These are phyloP conservation scores for Natrix natrix DNA, from an alignment of 2,797 vertebrate species.

Conservation along the genomic window DNA sequence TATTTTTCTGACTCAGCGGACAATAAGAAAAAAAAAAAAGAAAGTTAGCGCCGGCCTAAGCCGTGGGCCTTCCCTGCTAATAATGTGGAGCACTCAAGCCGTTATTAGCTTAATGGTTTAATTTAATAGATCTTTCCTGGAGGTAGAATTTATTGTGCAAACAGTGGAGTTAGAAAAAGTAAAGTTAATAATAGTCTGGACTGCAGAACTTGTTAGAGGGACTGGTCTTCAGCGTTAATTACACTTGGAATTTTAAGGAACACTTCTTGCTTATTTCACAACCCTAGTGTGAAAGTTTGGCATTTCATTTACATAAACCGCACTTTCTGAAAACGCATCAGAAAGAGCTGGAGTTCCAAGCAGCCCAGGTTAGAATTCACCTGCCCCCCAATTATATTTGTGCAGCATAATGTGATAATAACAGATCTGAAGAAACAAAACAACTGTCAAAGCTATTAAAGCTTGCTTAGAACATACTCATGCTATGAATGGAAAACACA, in stretches of 20 bases:
- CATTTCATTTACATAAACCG: not conserved
- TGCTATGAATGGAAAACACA: not conserved
- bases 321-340: constrained; percentile 15
- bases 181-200: constrained; percentile 55
- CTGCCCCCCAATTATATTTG: not conserved
- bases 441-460: not conserved
- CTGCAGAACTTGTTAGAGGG: constrained; percentile 42
- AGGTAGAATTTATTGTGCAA: constrained; percentile 58
- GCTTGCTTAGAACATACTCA: not conserved
- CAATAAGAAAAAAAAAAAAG: constrained; percentile 28
- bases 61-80: constrained; percentile 55
- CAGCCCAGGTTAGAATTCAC: not conserved
- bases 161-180: constrained; percentile 43
- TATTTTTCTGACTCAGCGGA: constrained; percentile 46
- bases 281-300: not conserved
- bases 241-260: constrained; percentile 34
- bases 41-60: constrained; percentile 44
- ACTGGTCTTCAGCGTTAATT: constrained; percentile 46
- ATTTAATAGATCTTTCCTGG: constrained; percentile 58
- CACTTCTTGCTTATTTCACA: constrained; percentile 16
- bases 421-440: not conserved
- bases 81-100: constrained; percentile 57
- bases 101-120: constrained; percentile 64
- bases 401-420: not conserved
- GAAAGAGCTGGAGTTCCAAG: constrained; percentile 7